Percentiles rank a stretch among this genome's conserved stretches.
Evolutionary conservation across 2,113 vertebrate genomes (phyloP).

Genomic region (Nyctibius bracteatus): DNA sequence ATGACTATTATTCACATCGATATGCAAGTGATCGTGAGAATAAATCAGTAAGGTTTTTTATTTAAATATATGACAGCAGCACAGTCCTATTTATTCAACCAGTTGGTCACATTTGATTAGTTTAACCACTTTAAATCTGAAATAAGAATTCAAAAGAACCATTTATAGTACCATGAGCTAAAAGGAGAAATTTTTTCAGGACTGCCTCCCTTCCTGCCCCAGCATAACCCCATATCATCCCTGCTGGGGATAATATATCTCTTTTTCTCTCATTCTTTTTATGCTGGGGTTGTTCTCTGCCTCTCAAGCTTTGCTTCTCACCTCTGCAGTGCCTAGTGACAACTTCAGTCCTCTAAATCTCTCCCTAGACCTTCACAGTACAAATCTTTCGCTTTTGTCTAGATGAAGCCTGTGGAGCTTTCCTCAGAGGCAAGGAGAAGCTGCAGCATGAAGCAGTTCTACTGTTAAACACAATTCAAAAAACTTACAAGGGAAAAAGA

Average conservation of each 20-base stretch:
- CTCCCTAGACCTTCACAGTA: background rate
- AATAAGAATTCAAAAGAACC: background rate
- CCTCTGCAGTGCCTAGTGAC: background rate
- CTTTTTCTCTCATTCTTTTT: background rate
- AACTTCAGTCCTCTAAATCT: background rate
- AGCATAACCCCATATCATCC: background rate
- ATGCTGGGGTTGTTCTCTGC: background rate
- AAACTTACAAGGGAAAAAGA: background rate
- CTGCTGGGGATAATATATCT: background rate
- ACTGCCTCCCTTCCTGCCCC: background rate
- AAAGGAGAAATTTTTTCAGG: background rate
- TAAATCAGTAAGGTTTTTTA: background rate
- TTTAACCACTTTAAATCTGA: background rate
- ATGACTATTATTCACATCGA: background rate
- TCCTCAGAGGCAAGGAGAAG: background rate
- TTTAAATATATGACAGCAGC: background rate
- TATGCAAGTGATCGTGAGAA: background rate
- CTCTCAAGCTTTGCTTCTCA: background rate
- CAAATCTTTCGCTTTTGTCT: background rate
- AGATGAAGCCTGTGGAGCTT: conserved; percentile 8
- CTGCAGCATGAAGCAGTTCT: background rate
- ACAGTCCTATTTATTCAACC: background rate
- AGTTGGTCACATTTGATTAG: background rate
- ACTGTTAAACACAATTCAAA: background rate
- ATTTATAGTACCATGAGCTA: background rate